Conservation (phyloP, 1,140 invertebrate species). For the Ceratitis capitata region DNA sequence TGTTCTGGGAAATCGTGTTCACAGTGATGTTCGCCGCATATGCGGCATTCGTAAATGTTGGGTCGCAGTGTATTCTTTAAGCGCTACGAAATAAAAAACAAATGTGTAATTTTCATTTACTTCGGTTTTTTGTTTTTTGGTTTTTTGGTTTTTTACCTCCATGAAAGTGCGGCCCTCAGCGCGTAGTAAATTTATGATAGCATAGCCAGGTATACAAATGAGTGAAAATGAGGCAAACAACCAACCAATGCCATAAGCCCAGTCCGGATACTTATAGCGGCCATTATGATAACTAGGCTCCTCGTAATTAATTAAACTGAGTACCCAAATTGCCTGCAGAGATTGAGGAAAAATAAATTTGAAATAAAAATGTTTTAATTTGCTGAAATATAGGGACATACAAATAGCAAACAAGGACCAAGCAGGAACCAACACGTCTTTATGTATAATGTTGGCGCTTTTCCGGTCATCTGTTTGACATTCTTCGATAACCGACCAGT, state of each 20-base stretch:
- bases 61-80: slow-evolving; percentile 69
- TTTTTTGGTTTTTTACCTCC: slow-evolving; percentile 72
- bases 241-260: slow-evolving; percentile 90
- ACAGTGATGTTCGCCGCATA: slow-evolving; percentile 68
- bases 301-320: slow-evolving; percentile 86
- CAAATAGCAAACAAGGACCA: slow-evolving; percentile 82
- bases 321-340: slow-evolving; percentile 82
- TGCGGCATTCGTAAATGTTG: slow-evolving; percentile 70
- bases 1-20: slow-evolving; percentile 65
- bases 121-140: slow-evolving; percentile 32
- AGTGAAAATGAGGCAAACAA: slow-evolving; percentile 82
- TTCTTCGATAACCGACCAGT: slow-evolving; percentile 80
- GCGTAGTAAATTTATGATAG: slow-evolving; percentile 76
- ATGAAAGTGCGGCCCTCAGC: slow-evolving; percentile 76
- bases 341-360: neutral
- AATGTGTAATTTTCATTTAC: slow-evolving; percentile 10
- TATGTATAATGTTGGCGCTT: slow-evolving; percentile 80
- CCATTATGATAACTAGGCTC: slow-evolving; percentile 82
- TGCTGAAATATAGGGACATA: slow-evolving; percentile 64
- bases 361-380: neutral
- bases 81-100: slow-evolving; percentile 64
- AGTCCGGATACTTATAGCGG: slow-evolving; percentile 81
- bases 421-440: slow-evolving; percentile 85
- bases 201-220: slow-evolving; percentile 85
- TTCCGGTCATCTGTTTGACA: slow-evolving; percentile 88